phyloP scores from a whole-genome alignment of 2,113 vertebrate genomes.

The Egretta garzetta region DNA sequence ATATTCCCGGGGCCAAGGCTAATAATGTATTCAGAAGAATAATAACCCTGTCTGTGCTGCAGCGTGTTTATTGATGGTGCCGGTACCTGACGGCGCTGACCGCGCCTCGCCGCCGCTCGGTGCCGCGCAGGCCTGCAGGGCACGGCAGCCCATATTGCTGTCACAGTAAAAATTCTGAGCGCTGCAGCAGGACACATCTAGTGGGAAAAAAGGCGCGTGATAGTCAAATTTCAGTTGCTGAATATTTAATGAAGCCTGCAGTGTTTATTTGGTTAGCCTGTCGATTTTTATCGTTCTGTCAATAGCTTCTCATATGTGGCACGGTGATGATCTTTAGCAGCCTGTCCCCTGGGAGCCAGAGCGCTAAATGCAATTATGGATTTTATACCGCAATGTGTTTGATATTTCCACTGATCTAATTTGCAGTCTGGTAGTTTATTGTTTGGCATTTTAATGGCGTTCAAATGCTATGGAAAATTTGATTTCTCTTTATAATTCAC shows the following conservation, averaged over 20 bases:
- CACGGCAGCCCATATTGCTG: conserved; percentile 78
- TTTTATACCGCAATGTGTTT: conserved; percentile 99
- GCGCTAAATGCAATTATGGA: conserved; percentile 99
- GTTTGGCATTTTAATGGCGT: conserved; percentile 99
- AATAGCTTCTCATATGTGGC: conserved; percentile 95
- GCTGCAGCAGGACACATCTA: conserved; percentile 64
- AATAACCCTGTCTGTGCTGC: conserved; percentile 41
- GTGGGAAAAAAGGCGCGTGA: conserved; percentile 45
- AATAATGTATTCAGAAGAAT: conserved; percentile 63
- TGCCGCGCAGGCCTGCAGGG: conserved; percentile 72
- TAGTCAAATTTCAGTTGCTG: conserved; percentile 97
- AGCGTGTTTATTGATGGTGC: conserved; percentile 60
- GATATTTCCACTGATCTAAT: conserved; percentile 99
- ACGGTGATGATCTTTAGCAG: conserved; percentile 97
- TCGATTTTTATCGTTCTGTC: conserved; percentile 99
- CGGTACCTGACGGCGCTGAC: conserved; percentile 75
- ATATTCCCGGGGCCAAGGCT: conserved; percentile 61
- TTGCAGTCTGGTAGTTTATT: conserved; percentile 99
- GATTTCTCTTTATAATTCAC: conserved; percentile 99
- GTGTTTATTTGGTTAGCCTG: conserved; percentile 99
- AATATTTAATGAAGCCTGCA: conserved; percentile 98
- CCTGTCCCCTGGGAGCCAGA: conserved; percentile 87
- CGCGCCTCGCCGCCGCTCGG: conserved; percentile 63
- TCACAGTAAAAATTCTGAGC: conserved; percentile 62
- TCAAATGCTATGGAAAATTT: conserved; percentile 99